Base-by-base conservation (phyloP, 1,140 invertebrate species). In the Temnothorax nylanderi region DNA sequence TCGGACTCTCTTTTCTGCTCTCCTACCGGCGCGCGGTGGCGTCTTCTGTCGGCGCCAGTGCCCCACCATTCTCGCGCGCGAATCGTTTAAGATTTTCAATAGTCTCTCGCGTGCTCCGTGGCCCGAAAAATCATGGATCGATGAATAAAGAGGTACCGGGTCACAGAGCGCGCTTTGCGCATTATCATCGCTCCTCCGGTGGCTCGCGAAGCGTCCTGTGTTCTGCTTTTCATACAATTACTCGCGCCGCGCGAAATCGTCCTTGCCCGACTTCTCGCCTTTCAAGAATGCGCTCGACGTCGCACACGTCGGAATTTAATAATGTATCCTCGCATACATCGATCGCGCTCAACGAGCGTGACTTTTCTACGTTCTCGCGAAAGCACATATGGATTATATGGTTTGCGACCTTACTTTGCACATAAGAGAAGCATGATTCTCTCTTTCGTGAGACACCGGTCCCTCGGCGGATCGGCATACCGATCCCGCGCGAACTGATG, bases 121-220 rank as follows among this genome's bases (percentile, higher is more conserved):
- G 76, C 88, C 78, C 64, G 72, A 86, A 92, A 92, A 91, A 64
- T 44, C 74, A 90, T 60, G 58, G 71, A 64, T 77, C 78, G 80
- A 71, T 84, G 84, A 54, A 82, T 60, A 89, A 92, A 87, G 85
- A 86, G 80, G 76, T n/a, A 69, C 26, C 51, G 81, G 82, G 69
- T 91, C 87, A 81, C 69, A 37, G 37, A 87, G 51, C 67, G 62
- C 49, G 72, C 58, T 51, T 62, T 56, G 41, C 21, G 26, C 64
- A 37, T 21, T 49, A 58, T 49, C 64, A 26, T 71, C 74, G 18
- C 13, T 54, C 21, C 34, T 37, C n/a, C 54, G 26, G 37, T n/a
- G 64, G 16, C 54, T 47, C 76, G 64, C 54, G 44, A 49, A 69
- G 32, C 54, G 32, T 62, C 65, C 47, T 32, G 34, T 51, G 44